phyloP scores from a whole-genome alignment of 1,140 invertebrate species.

The Phthorimaea operculella region DNA sequence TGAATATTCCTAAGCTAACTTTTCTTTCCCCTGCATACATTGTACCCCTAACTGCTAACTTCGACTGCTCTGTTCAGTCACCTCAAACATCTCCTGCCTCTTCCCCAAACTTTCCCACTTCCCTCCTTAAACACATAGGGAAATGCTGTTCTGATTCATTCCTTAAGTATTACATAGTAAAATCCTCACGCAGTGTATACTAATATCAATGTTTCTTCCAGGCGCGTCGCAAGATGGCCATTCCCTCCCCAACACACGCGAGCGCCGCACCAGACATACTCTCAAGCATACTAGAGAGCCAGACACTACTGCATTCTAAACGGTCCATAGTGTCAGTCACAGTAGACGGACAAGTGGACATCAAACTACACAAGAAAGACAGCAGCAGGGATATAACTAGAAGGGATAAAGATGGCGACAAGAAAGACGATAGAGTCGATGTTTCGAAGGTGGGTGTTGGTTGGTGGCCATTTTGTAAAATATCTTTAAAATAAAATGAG shows the following conservation, averaged over 20 bases:
- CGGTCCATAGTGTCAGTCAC: constrained; percentile 71
- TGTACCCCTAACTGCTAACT: too few species aligned
- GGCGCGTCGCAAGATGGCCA: constrained; percentile 61
- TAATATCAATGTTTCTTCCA: constrained; percentile 25
- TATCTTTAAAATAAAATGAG: too few species aligned
- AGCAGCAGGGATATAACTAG: constrained; percentile 14
- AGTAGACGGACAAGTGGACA: constrained; percentile 70
- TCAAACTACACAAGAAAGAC: constrained; percentile 46
- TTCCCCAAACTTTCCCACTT: too few species aligned
- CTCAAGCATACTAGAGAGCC: constrained; percentile 78
- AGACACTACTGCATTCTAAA: constrained; percentile 79
- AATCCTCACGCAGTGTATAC: too few species aligned
- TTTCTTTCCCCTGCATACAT: too few species aligned
- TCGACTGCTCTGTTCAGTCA: too few species aligned
- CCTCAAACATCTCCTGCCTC: too few species aligned
- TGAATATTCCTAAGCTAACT: too few species aligned
- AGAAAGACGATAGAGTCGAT: constrained; percentile 44
- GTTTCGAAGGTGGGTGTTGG: constrained; percentile 44
- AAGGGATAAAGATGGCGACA: constrained; percentile 29
- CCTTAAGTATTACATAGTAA: too few species aligned
- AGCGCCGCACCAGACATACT: constrained; percentile 70
- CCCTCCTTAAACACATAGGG: too few species aligned
- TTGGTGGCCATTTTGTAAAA: too few species aligned
- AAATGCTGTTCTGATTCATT: too few species aligned
- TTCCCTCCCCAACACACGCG: constrained; percentile 48